These are phyloP conservation scores for Sciurus niger DNA, from an alignment of 2,113 vertebrate species.

Conservation along the genomic window DNA sequence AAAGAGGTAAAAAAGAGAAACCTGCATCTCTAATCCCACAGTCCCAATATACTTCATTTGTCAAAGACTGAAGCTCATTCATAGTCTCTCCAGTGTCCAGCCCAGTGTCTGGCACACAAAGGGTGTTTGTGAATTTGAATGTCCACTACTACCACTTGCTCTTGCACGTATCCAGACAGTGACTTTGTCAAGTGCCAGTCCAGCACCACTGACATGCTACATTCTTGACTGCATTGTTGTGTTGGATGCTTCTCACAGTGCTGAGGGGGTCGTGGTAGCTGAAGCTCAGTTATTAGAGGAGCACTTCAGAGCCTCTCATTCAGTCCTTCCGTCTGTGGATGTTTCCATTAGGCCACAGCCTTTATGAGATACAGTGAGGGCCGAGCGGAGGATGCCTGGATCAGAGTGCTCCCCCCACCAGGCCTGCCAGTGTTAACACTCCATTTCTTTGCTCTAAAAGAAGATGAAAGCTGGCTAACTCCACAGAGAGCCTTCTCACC, in stretches of 20 bases:
- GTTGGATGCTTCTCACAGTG: neutral
- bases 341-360: neutral
- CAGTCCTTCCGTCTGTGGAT: too few relatives aligned
- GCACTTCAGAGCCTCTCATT: neutral
- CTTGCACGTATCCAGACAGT: neutral
- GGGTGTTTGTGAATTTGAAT: neutral
- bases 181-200: neutral
- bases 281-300: neutral
- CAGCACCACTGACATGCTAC: neutral
- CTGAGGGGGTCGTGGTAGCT: too few relatives aligned
- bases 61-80: neutral
- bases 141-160: neutral
- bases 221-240: neutral
- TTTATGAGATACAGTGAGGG: neutral
- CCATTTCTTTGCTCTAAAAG: neutral
- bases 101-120: neutral
- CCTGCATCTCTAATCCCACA: neutral
- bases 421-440: neutral
- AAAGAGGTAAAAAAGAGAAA: neutral
- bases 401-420: neutral
- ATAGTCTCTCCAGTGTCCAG: neutral
- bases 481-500: slow-evolving; percentile 39
- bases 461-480: neutral
- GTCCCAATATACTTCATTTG: neutral
- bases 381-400: neutral